Evolutionary conservation across 2,888 invertebrate species (phyloP).

Genomic region (Alloscopus bannaensis): DNA sequence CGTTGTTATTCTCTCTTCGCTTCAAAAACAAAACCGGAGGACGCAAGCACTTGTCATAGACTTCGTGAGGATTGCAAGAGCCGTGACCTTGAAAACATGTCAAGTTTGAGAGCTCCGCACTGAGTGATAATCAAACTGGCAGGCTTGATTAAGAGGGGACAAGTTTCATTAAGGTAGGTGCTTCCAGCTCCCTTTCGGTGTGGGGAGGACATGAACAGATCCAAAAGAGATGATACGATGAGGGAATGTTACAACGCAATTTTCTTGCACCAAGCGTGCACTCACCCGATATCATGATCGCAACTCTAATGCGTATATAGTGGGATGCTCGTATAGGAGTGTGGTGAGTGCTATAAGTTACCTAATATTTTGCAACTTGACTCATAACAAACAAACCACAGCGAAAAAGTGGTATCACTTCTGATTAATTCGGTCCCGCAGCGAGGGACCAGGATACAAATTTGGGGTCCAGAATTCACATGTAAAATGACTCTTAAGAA

Average conservation of each 20-base stretch:
- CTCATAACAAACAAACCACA: not conserved
- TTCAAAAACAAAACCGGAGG: constrained; percentile 28
- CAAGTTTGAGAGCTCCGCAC: too few species aligned
- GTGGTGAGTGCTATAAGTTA: not conserved
- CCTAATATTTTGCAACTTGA: constrained; percentile 10
- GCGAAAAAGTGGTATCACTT: not conserved
- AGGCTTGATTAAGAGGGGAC: too few species aligned
- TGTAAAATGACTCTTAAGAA: not conserved
- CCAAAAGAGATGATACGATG: too few species aligned
- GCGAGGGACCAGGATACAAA: not conserved
- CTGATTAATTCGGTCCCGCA: not conserved
- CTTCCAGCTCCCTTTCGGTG: too few species aligned
- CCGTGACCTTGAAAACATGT: too few species aligned
- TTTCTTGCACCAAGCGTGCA: constrained; percentile 2
- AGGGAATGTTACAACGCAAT: constrained; percentile 34
- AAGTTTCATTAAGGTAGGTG: too few species aligned
- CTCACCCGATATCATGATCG: not conserved
- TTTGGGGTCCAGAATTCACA: not conserved
- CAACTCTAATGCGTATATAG: not conserved
- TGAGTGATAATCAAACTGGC: too few species aligned
- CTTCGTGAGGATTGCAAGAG: not conserved
- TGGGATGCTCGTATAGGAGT: not conserved
- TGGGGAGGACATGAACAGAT: too few species aligned
- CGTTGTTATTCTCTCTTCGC: constrained; percentile 23
- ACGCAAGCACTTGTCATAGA: constrained; percentile 31